Evolutionary conservation across 1,140 invertebrate genomes (phyloP), one percentile per base, ranked within the genome.

Genomic region (Centruroides sculpturatus): DNA sequence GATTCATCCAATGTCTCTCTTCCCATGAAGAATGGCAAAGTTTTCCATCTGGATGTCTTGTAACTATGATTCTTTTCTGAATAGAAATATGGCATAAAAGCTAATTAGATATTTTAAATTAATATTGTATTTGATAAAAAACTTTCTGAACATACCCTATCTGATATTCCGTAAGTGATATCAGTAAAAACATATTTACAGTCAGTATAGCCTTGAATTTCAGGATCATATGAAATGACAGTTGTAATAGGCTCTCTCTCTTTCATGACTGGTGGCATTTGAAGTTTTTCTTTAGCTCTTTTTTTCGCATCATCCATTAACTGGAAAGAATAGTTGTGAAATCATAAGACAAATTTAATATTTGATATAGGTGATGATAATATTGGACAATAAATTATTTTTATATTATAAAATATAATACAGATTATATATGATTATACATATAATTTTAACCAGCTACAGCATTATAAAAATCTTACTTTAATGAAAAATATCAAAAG

Each of bases 251-350:
- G 73, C 66, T 72, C 80, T 73, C 66, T 70, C n/a, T 71, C 73
- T 68, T 83, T 81, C 47, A 93, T 78, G 41, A 92, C 80, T 47
- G 91, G 92, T 47, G 94, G 92, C 83, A 97, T 94, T 77, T 93
- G 87, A 41, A 97, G 71, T 41, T 84, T 74, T 59, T 77, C 64
- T 4, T 80, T 70, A 1, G 84, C 83, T 69, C 77, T 82, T 65
- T 73, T 66, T 55, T 81, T 69, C 1, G 84, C 80, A 61, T 77
- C 76, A 54, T 77, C 61, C 41, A 79, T 57, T 34, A 69, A 64
- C 75, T 78, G 53, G 0, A 23, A 71, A 62, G 52, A 53, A 53
- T 56, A 23, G 23, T 23, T 23, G 23, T 23, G 23, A 23, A 23
- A 23, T 23, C 23, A 23, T 23, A 23, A 23, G 23, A 23, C 23